These are phyloP conservation scores for Muscina levida DNA, from an alignment of 2,888 invertebrate species.

Conservation along the genomic window DNA sequence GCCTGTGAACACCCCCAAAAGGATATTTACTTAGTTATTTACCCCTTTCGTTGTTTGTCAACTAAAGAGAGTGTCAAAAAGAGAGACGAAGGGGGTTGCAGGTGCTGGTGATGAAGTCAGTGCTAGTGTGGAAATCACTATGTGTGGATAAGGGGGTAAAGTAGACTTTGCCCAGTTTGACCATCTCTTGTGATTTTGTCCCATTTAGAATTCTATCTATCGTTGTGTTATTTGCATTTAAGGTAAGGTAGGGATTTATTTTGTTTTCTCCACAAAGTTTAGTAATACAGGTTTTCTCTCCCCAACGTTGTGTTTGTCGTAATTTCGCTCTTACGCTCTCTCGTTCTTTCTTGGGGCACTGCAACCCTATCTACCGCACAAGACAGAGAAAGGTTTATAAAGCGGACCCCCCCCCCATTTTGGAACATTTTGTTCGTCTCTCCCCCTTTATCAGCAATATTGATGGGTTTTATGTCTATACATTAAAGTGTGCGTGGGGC, in stretches of 20 bases:
- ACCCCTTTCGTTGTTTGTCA: constrained; percentile 8
- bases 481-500: background rate
- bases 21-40: constrained; percentile 6
- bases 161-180: no score
- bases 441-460: background rate
- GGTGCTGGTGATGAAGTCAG: no score
- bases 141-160: no score
- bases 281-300: constrained; percentile 62
- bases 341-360: background rate
- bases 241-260: constrained; percentile 57
- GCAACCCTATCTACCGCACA: background rate
- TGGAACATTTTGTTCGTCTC: no score
- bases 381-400: constrained; percentile 30
- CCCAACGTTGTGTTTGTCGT: constrained; percentile 9
- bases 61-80: background rate
- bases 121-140: no score
- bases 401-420: no score
- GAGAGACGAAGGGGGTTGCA: no score
- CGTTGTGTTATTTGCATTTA: constrained; percentile 3
- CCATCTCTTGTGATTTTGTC: no score
- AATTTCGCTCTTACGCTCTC: no score
- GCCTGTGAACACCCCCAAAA: background rate
- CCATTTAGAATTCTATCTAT: no score
- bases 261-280: constrained; percentile 52
- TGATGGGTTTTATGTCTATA: background rate